Base-by-base conservation (phyloP, 2,888 invertebrate genomes). In the Erebia aethiops region DNA sequence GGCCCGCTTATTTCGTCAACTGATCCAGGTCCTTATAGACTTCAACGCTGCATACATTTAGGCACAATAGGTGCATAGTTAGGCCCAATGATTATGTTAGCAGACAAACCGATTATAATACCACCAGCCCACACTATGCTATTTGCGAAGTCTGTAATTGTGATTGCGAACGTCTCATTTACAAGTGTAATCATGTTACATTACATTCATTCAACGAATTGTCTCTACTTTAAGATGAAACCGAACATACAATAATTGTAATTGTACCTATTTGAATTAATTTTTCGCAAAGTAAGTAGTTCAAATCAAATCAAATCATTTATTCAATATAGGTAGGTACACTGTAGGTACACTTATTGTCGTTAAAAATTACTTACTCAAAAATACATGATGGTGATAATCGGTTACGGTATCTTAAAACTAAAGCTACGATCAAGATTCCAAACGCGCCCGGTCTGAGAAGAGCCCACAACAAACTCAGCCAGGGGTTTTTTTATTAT, bases 151-250 rank as follows among this genome's bases (percentile, higher is more conserved):
- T 63, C 67, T 67, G 70, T 49, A 51, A 63, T 72, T 64, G 54
- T 67, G 67, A 70, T 67, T 72, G 70, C 52, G 51, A 72, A 71
- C 56, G 62, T 58, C 67, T 74, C 71, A 76, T 76, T 76, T 70
- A 76, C 74, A 76, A 76, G 73, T 76, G 64, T 74, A 74, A 75
- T 75, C 49, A 43, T 68, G 63, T 61, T 41, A 49, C 64, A 68
- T 67, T 71, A 60, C 57, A 49, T 52, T 49, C 61, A 56, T 65
- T 70, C 51, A 35, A 46, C 52, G 60, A 64, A 72, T 67, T 70
- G 60, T 64, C 51, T 69, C 63, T 67, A 70, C 35, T 67, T 70
- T 69, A 35, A 51, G 64, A 60, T 60, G 49, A 41, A 21, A 49
- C 64, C 46, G 67, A 51, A 26, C 51, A 63, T 60, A 56, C 52